phyloP scores from a whole-genome alignment of 2,888 invertebrate genomes.

The Polydrusus cervinus region DNA sequence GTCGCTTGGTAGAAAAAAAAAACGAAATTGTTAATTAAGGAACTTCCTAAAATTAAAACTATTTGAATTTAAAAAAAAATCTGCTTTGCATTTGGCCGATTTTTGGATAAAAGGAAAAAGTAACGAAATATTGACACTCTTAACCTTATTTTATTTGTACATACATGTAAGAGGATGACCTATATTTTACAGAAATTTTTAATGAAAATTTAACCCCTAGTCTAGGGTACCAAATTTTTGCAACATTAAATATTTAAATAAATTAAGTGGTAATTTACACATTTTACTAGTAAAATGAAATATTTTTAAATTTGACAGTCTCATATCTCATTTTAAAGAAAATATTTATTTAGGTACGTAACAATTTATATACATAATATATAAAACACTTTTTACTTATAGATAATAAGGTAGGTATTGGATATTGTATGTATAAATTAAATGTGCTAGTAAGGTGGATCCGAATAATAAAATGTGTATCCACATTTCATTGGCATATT shows the following conservation, averaged over 20 bases:
- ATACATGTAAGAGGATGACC: too few relatives aligned
- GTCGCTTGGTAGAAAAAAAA: too few relatives aligned
- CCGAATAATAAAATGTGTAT: not conserved
- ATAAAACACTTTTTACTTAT: not conserved
- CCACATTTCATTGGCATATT: too few relatives aligned
- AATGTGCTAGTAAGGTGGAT: not conserved
- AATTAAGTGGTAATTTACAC: not conserved
- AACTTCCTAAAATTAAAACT: too few relatives aligned
- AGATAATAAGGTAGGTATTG: not conserved
- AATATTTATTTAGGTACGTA: slow-evolving; percentile 4
- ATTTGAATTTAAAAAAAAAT: too few relatives aligned
- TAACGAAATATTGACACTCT: too few relatives aligned
- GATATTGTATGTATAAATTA: not conserved
- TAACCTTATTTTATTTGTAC: too few relatives aligned
- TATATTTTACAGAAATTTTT: too few relatives aligned
- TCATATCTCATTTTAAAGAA: slow-evolving; percentile 6
- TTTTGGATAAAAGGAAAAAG: too few relatives aligned
- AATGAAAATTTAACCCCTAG: not conserved
- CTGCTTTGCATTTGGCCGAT: too few relatives aligned
- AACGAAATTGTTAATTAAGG: too few relatives aligned
- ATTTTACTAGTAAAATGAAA: slow-evolving; percentile 1
- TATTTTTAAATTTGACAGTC: not conserved
- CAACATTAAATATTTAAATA: not conserved
- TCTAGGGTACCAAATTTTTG: not conserved
- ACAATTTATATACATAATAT: not conserved